Base-by-base conservation (phyloP, 2,797 vertebrate species). In the Ceyx erithaca region DNA sequence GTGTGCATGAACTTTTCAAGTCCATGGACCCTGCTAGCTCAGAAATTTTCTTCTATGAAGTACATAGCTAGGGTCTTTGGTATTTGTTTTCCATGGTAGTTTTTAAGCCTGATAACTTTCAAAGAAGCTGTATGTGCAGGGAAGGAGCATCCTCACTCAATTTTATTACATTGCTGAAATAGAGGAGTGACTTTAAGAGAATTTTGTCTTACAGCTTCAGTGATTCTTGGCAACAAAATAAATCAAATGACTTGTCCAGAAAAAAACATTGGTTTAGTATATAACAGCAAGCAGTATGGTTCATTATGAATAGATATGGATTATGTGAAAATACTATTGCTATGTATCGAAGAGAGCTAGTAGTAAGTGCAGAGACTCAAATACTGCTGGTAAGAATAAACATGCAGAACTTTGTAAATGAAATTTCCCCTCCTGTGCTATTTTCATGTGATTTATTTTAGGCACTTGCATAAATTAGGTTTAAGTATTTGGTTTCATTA, bases 141-240 rank as follows among this genome's bases (percentile, higher is more conserved):
- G 62, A 73, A 6, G 35, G 20, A 67, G 5, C 30, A 76, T 66
- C 28, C n/a, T 80, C 51, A 37, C 40, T 54, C 3, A 55, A 10
- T 66, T 89, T 67, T 63, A 43, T 84, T 83, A 23, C 15, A 26
- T 43, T 70, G 18, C 48, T 86, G 70, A 84, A 94, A 67, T 35
- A 72, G 41, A 28, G 8, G 55, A 70, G 46, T 76, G 48, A 57
- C 70, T 85, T 79, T 23, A 63, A 77, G 54, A 77, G 49, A 87
- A 88, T 92, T 93, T 91, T 88, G 28, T 89, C 41, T 89, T 79
- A 48, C 10, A 46, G 61, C 73, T 93, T 88, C 85, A 73, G 20
- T 82, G 85, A 63, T 69, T 91, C 61, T 86, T 80, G 52, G 71
- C 64, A 86, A 92, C 73, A 88, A 91, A 89, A 93, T 90, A 84